A percentile compares a stretch with the other conserved stretches of the same genome.
Evolutionary conservation across 2,888 invertebrate species (phyloP).

Genomic region (Melieria omissa): DNA sequence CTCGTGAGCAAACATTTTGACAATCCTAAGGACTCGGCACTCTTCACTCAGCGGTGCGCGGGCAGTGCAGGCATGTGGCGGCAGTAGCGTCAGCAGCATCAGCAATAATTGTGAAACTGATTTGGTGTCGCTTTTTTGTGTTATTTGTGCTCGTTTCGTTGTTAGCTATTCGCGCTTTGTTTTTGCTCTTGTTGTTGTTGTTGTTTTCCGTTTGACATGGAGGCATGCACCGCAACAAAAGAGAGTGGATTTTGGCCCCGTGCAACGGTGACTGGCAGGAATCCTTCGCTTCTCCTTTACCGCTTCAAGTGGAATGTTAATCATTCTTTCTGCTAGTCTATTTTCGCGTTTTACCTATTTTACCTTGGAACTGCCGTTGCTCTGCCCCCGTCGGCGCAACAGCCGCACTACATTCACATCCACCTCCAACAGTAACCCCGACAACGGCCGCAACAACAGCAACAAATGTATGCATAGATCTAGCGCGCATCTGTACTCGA

Average conservation of each 20-base stretch:
- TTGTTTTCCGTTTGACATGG: slow-evolving; percentile 23
- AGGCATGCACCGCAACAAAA: slow-evolving; percentile 21
- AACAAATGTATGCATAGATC: not conserved
- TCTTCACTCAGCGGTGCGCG: slow-evolving; percentile 20
- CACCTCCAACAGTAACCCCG: slow-evolving; percentile 17
- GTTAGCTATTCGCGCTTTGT: not conserved
- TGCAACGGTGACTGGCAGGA: slow-evolving; percentile 46
- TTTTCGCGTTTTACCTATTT: slow-evolving; percentile 17
- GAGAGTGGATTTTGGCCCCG: slow-evolving; percentile 32
- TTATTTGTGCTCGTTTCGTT: not conserved
- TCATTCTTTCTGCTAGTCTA: not conserved
- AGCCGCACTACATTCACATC: slow-evolving; percentile 20
- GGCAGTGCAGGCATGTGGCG: slow-evolving; percentile 12
- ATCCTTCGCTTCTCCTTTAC: slow-evolving; percentile 35
- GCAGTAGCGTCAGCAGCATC: slow-evolving; percentile 24
- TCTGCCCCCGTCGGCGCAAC: slow-evolving; percentile 15
- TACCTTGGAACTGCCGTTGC: slow-evolving; percentile 22
- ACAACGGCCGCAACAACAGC: not conserved
- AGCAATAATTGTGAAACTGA: slow-evolving; percentile 33
- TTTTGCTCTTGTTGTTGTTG: slow-evolving; percentile 10
- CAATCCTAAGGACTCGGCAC: slow-evolving; percentile 22
- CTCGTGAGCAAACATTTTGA: slow-evolving; percentile 37
- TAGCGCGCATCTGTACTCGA: too few relatives aligned
- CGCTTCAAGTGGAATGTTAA: slow-evolving; percentile 1
- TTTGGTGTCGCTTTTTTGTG: slow-evolving; percentile 23